phyloP scores from a whole-genome alignment of 37 sponge, comb jelly and placozoan genomes.

The Agelas oroides region DNA sequence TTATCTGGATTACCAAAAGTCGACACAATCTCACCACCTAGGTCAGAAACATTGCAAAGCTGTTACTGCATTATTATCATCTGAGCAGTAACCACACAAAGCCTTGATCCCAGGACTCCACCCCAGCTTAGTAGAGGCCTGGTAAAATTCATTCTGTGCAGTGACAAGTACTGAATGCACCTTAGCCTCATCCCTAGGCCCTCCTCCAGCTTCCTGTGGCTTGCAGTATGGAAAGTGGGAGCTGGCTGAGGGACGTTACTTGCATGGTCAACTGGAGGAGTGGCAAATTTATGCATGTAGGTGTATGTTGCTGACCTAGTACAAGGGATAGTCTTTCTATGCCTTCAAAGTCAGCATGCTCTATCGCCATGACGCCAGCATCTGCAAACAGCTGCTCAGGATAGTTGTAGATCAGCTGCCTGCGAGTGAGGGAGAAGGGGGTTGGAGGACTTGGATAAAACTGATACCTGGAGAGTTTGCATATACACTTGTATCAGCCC shows the following conservation, averaged over 20 bases:
- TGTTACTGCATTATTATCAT: not conserved
- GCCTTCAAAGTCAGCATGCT: constrained; percentile 99
- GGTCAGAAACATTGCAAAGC: not conserved
- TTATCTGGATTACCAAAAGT: constrained; percentile 96
- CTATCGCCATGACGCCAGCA: constrained; percentile 98
- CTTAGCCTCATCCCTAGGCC: too few species aligned
- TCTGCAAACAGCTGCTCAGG: constrained; percentile 99
- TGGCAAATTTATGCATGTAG: too few species aligned
- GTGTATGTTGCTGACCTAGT: constrained; percentile 63
- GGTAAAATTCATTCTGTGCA: not conserved
- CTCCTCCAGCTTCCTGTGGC: too few species aligned
- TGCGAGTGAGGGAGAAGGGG: constrained; percentile 11
- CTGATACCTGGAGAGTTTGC: not conserved
- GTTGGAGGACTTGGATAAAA: not conserved
- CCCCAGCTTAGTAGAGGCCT: too few species aligned
- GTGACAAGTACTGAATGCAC: not conserved
- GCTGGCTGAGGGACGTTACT: too few species aligned
- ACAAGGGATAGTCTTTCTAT: constrained; percentile 94
- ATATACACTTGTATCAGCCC: too few species aligned
- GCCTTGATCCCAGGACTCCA: too few species aligned
- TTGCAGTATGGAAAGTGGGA: too few species aligned
- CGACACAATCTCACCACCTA: constrained; percentile 98
- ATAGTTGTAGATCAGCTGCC: constrained; percentile 99
- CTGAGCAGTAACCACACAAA: not conserved
- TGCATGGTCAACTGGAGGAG: too few species aligned